Evolutionary conservation across 2,113 vertebrate genomes (phyloP), one percentile per base, ranked within the genome.

Genomic region (Trogon melanurus): DNA sequence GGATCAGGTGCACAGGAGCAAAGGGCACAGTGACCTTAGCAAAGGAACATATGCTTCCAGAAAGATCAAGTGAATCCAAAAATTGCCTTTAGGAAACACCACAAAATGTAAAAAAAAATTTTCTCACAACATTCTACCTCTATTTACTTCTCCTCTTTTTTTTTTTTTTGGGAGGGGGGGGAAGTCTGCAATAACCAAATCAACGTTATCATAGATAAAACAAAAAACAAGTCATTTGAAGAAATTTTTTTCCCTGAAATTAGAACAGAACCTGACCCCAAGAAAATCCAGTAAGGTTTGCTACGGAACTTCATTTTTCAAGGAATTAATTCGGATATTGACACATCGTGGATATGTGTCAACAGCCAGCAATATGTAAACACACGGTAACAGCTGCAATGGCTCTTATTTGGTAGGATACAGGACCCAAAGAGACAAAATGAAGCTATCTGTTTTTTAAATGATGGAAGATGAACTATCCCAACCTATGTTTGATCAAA

Each of bases 11-110:
- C 83, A 69, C 36, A 50, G 36, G 83, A 93, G 88, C 88, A 92
- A 90, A 93, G 90, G 86, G 86, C 76, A 1, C 92, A 93, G 54
- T 47, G 93, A 91, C 92, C 92, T 96, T 56, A 91, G 69, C 30
- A 71, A 61, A 88, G 79, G 88, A 96, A 95, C 41, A 1, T 29
- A n/a, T 13, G 66, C 81, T 90, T 88, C 80, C 58, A 94, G 83
- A 88, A 92, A 91, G 66, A 87, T 73, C 57, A 81, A 92, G 66
- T 30, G 80, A 89, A 87, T 75, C 69, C 76, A 81, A 45, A 71
- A 62, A 62, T 7, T 57, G 48, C 65, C 45, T 18, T 41, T 20
- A 50, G 50, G 62, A 94, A 93, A 79, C 26, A 27, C 22, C 21
- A 13, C 50, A 85, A 61, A 92, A 87, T 27, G 45, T 14, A 48